These are phyloP conservation scores for Cygnus atratus DNA, from an alignment of 2,113 vertebrate species.

Conservation along the genomic window DNA sequence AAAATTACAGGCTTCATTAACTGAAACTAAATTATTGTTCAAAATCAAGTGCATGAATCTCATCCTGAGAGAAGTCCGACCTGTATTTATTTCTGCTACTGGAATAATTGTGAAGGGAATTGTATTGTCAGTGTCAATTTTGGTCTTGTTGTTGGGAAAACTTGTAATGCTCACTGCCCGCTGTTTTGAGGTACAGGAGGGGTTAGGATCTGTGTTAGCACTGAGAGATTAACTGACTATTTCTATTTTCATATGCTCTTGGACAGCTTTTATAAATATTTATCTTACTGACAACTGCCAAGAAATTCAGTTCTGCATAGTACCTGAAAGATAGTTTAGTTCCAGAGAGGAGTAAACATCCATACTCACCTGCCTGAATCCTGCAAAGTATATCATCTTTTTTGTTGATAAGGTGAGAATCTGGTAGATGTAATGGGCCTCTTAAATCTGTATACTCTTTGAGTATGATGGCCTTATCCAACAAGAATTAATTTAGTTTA, in stretches of 20 bases:
- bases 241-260: not conserved
- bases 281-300: not conserved
- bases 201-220: not conserved
- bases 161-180: not conserved
- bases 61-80: not conserved
- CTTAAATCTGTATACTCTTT: not conserved
- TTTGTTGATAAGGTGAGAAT: not conserved
- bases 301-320: not conserved
- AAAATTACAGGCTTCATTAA: conserved; percentile 28
- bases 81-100: conserved; percentile 20
- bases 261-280: not conserved
- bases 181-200: not conserved
- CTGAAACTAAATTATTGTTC: conserved; percentile 5
- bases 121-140: not conserved
- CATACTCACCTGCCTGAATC: fast-evolving
- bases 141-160: not conserved
- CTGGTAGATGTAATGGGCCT: not conserved
- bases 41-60: not conserved
- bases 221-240: not conserved
- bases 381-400: not conserved
- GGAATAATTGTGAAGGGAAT: conserved; percentile 8
- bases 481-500: not conserved
- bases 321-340: not conserved
- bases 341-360: not conserved
- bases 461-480: not conserved